Base-by-base conservation (phyloP, 1,140 invertebrate species). In the Rhopalosiphum maidis region DNA sequence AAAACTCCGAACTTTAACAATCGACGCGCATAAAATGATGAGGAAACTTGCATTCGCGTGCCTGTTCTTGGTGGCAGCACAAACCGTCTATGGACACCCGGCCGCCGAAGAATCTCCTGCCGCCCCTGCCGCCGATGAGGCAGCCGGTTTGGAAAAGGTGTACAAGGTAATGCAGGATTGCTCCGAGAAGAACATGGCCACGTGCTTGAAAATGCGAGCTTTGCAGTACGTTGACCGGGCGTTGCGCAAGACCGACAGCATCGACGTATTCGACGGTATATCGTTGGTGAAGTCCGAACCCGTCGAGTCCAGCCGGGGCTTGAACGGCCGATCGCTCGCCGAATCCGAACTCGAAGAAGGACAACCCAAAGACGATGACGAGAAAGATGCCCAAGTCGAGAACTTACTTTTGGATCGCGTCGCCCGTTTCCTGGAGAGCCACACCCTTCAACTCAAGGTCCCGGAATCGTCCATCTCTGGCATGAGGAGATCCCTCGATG, bases 341-440 rank as follows among this genome's bases (percentile, higher is more conserved):
- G 94, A 96, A 83, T 96, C 95, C 91, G 96, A 96, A 92, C 89
- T 90, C 93, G 96, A 96, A 94, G 95, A 95, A 54, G 94, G 94
- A 37, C 95, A 98, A 91, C 96, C 97, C 43, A 96, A 96, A 23
- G 97, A 98, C 94, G 95, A 96, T 35, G 96, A 96, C 94, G 97
- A 97, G 30, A 96, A 97, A 94, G 97, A 98, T 95, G 96, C 96
- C n/a, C 96, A 97, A 91, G 96, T 98, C 9, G 97, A 98, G 94
- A 96, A 96, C n/a, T 96, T 98, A 95, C 97, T 98, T 94, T 95
- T 97, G 94, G 97, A 97, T 94, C 97, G 97, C 94, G 95, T 98
- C 91, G 95, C 96, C 90, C 96, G 96, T 94, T 98, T 98, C 95
- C 96, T 98, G 94, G 96, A 97, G 95, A 96, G 96, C 94, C 97